phyloP scores from a whole-genome alignment of 1,140 invertebrate genomes.

The Megathymus violae region DNA sequence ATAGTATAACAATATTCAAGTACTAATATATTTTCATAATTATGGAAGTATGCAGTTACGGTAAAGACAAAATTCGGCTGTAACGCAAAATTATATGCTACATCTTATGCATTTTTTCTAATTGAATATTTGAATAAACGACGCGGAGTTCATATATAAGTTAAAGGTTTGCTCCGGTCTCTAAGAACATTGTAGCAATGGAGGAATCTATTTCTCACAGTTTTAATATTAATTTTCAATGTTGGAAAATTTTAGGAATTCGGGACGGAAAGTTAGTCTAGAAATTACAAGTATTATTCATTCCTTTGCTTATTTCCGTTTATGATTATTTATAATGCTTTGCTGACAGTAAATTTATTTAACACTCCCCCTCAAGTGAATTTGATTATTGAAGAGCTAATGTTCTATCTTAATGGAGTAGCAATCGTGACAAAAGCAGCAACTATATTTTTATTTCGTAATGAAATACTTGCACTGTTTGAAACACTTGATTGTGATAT shows the following conservation, averaged over 20 bases:
- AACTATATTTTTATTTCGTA: conserved; percentile 37
- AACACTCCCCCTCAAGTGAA: conserved; percentile 40
- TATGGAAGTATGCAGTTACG: conserved; percentile 5
- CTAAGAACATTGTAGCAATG: too few relatives aligned
- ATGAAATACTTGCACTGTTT: conserved; percentile 35
- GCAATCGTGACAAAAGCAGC: conserved; percentile 31
- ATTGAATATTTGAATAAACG: too few relatives aligned
- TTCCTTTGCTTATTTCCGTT: conserved; percentile 23
- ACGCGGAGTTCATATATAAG: too few relatives aligned
- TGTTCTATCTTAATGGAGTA: conserved; percentile 39
- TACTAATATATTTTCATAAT: too few relatives aligned
- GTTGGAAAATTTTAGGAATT: conserved; percentile 45
- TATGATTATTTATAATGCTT: conserved; percentile 30
- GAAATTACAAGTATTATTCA: conserved; percentile 36
- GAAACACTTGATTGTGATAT: conserved; percentile 35
- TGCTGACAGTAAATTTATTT: conserved; percentile 41
- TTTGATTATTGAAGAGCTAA: conserved; percentile 37
- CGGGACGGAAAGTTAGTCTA: conserved; percentile 36
- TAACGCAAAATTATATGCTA: conserved; percentile 6
- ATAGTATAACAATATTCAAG: too few relatives aligned
- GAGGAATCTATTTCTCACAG: conserved; percentile 5
- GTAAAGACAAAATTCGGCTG: neutral
- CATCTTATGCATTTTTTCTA: neutral
- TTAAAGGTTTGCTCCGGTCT: too few relatives aligned
- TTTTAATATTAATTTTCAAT: conserved; percentile 38